Base-by-base conservation (phyloP, 2,888 invertebrate genomes). In the Chymomyza fuscimana region DNA sequence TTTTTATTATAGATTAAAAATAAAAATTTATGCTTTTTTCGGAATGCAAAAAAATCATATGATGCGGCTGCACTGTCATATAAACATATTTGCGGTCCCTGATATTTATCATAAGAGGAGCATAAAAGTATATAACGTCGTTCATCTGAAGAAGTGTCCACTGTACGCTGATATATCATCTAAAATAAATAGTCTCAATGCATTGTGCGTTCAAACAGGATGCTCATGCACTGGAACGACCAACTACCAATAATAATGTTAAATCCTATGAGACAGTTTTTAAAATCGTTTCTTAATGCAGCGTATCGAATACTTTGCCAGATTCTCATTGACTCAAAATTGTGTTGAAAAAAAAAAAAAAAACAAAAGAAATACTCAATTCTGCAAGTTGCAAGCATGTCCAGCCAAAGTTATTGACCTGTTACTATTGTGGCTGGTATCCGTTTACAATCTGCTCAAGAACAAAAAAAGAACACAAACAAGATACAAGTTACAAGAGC, bases 201-300 rank as follows among this genome's bases (percentile, higher is more conserved):
- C 29, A 32, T 32, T 32, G 59, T 59, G 59, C 40, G 46, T 7
- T 61, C 46, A 61, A n/a, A 52, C 16, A 52, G 25, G 15, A 58
- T 12, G 58, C 46, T 25, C 16, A 52, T 56, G 56, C 54, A 15
- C 36, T 9, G 40, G 6, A 40, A 59, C 40, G 46, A 59, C 29
- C 64, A 25, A 52, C 70, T 52, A 66, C 56, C 74, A 67, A 76
- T 60, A 70, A 74, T 76, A 68, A 74, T 78, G 81, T 78, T 81
- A 80, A 80, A 78, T 80, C 80, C 80, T 74, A 78, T 77, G 69
- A 80, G 81, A 81, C 73, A 69, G 61, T 78, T 68, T 71, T 70
- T 69, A 73, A 76, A 81, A 79, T 76, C 76, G 68, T 73, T 73
- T 77, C 86, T 72, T 82, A 78, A 74, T 74, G 67, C 76, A 80